Conservation (phyloP, 2,113 vertebrate species). For the Sinocyclocheilus anshuiensis region DNA sequence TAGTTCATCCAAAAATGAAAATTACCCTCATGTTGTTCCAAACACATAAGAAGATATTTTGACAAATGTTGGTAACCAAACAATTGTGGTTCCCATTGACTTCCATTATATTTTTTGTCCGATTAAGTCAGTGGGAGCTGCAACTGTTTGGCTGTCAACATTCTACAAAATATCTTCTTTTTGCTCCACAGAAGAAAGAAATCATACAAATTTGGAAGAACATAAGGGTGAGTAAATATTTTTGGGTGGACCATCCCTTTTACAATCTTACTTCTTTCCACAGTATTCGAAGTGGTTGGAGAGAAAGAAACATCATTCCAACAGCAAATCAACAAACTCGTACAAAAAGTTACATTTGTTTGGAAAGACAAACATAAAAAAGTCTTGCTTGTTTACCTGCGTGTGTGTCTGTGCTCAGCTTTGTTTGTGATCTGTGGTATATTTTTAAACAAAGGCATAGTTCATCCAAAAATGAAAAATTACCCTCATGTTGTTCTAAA, state of each 20-base stretch:
- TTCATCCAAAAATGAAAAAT: neutral
- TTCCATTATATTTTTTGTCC: neutral
- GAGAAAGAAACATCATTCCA: constrained; percentile 4
- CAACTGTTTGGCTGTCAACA: neutral
- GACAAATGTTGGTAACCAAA: neutral
- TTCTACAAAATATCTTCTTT: neutral
- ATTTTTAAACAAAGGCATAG: no score
- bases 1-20: neutral
- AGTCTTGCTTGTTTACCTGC: neutral
- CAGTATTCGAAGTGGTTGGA: neutral
- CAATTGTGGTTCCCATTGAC: neutral
- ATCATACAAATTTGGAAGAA: neutral
- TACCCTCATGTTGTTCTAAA: neutral
- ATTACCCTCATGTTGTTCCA: neutral
- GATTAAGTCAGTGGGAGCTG: neutral
- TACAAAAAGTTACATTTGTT: neutral
- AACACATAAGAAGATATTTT: no score
- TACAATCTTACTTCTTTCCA: neutral
- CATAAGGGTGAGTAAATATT: neutral
- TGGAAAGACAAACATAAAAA: constrained; percentile 5
- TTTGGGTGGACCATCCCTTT: neutral
- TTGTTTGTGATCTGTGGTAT: constrained; percentile 27
- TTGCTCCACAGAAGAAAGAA: neutral
- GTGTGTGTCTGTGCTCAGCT: constrained; percentile 6
- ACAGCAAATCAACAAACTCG: neutral